Evolutionary conservation across 2,113 vertebrate genomes (phyloP).

Genomic region (Pycnonotus jocosus): DNA sequence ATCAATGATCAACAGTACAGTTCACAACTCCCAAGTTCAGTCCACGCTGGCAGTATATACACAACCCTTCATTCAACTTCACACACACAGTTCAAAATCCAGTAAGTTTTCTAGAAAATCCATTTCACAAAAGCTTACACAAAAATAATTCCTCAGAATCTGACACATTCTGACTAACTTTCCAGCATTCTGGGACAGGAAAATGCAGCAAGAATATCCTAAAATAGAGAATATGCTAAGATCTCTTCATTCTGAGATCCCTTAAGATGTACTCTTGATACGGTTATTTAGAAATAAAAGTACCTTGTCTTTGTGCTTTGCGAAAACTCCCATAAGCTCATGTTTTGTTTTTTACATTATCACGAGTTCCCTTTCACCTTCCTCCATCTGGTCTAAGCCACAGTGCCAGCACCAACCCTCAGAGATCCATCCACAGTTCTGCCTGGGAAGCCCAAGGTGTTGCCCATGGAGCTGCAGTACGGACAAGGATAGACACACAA

Average conservation of each 20-base stretch:
- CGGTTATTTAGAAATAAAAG: not conserved
- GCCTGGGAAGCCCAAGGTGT: not conserved
- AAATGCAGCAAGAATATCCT: not conserved
- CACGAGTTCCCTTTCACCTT: not conserved
- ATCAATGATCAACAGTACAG: not conserved
- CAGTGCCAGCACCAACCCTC: not conserved
- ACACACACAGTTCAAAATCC: not conserved
- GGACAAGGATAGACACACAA: not conserved
- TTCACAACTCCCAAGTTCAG: not conserved
- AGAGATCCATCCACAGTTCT: not conserved
- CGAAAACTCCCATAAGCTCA: not conserved
- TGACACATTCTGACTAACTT: not conserved
- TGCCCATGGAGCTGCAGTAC: not conserved
- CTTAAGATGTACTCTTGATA: not conserved
- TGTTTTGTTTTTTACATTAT: accelerated
- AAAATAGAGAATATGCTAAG: not conserved
- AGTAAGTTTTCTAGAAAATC: not conserved
- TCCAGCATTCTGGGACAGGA: not conserved
- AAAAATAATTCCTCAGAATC: not conserved
- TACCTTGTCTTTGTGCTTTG: conserved; percentile 35
- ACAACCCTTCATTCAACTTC: not conserved
- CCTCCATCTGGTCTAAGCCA: not conserved
- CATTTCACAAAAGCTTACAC: not conserved
- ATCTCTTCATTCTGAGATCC: not conserved
- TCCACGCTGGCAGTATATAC: not conserved